phyloP scores from a whole-genome alignment of 30 jellyfish, hydroid and myxozoan species.

The Turritopsis rubra region DNA sequence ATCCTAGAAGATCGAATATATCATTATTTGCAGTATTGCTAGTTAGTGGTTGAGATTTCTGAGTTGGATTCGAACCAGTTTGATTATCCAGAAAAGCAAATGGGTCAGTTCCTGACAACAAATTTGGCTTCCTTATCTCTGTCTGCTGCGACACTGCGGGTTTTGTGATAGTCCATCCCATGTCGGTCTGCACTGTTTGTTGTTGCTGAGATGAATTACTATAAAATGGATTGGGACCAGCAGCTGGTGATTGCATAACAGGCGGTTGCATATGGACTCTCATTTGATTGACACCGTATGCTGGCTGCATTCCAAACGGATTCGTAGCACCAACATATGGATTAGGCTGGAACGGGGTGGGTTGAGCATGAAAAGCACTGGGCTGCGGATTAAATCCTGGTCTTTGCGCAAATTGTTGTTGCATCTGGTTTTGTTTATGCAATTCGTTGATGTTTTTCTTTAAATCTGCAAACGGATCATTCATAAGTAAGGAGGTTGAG shows the following conservation, averaged over 20 bases:
- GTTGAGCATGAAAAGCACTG: conserved; percentile 9
- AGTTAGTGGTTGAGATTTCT: neutral
- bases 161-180: conserved; percentile 41
- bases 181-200: conserved; percentile 5
- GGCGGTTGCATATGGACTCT: neutral
- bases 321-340: conserved; percentile 11
- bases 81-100: conserved; percentile 34
- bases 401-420: conserved; percentile 21
- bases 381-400: conserved; percentile 28
- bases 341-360: conserved; percentile 4
- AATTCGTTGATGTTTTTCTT: conserved; percentile 35
- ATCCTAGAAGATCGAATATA: neutral
- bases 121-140: conserved; percentile 16
- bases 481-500: conserved; percentile 13
- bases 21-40: neutral
- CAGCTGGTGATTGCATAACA: neutral
- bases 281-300: neutral
- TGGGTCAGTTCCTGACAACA: conserved; percentile 15
- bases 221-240: conserved; percentile 18
- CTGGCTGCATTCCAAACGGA: conserved; percentile 19
- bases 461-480: conserved; percentile 41
- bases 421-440: conserved; percentile 36
- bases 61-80: conserved; percentile 26
- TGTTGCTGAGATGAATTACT: conserved; percentile 17
- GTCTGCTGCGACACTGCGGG: conserved; percentile 29